Percentiles rank a stretch among this genome's conserved stretches.
Conservation (phyloP, 2,113 vertebrate genomes). For the Nestor notabilis region DNA sequence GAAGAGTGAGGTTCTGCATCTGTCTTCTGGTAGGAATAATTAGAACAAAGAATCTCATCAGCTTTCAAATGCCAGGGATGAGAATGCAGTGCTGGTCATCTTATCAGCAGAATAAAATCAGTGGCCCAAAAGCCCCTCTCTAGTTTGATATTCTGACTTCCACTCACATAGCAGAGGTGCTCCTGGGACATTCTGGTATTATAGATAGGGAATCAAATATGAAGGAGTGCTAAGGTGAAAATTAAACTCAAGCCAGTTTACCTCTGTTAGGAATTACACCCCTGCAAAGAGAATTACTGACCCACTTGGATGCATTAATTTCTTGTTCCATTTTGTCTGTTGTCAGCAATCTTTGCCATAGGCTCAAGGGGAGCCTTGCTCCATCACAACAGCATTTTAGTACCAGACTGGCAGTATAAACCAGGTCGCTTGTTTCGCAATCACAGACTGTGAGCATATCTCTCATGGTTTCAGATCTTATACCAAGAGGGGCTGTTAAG, state of each 20-base stretch:
- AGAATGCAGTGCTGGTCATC: neutral
- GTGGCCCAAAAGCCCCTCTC: neutral
- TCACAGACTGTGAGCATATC: rapidly evolving
- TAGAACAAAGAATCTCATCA: neutral
- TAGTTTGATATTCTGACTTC: neutral
- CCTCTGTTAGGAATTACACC: neutral
- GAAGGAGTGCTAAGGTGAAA: neutral
- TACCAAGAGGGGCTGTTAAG: neutral
- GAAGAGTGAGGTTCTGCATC: neutral
- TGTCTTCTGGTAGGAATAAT: neutral
- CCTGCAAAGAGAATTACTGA: neutral
- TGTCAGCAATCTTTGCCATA: neutral
- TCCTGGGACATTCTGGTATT: neutral
- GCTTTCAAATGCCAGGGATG: neutral
- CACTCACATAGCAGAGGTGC: neutral
- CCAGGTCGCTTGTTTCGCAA: rapidly evolving
- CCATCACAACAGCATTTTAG: neutral
- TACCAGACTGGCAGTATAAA: neutral
- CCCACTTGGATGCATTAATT: neutral
- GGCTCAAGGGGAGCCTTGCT: neutral
- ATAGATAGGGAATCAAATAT: neutral
- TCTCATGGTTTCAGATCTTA: neutral
- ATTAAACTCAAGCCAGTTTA: neutral
- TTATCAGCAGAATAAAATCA: neutral
- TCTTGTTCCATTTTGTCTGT: neutral